Evolutionary conservation across 2,888 invertebrate genomes (phyloP).

Genomic region (Epinotia brunnichana): DNA sequence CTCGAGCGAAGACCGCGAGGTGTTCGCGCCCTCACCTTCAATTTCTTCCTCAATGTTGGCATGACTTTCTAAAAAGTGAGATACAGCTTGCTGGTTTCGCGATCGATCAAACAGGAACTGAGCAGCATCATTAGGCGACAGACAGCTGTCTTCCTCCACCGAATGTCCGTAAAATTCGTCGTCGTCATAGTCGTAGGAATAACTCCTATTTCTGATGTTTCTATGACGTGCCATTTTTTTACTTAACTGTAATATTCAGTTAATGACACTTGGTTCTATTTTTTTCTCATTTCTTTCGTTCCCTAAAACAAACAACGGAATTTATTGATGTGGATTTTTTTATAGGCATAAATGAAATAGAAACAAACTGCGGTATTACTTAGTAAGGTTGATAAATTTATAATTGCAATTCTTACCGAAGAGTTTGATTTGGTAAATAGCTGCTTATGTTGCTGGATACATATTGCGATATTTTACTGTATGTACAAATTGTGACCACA

Average conservation of each 20-base stretch:
- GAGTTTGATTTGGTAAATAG: slow-evolving; percentile 1
- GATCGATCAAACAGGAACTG: slow-evolving; percentile 94
- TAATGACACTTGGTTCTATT: slow-evolving; percentile 9
- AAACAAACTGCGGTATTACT: background rate
- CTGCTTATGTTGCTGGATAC: slow-evolving; percentile 19
- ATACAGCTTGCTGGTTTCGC: slow-evolving; percentile 88
- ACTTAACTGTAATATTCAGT: slow-evolving; percentile 3
- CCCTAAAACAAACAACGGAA: slow-evolving; percentile 19
- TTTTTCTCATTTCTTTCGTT: background rate
- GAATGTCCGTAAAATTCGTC: slow-evolving; percentile 97
- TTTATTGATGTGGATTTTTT: slow-evolving; percentile 2
- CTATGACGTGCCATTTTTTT: slow-evolving; percentile 92
- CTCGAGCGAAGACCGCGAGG: slow-evolving; percentile 56
- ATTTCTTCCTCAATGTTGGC: slow-evolving; percentile 88
- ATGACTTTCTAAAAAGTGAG: slow-evolving; percentile 89
- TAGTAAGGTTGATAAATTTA: background rate
- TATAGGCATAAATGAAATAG: background rate
- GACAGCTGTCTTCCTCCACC: slow-evolving; percentile 95
- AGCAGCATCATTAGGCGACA: slow-evolving; percentile 93
- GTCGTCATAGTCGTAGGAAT: slow-evolving; percentile 95
- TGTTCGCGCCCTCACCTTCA: slow-evolving; percentile 73
- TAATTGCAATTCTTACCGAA: slow-evolving; percentile 12
- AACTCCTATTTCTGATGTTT: slow-evolving; percentile 92
- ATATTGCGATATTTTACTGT: slow-evolving; percentile 16
- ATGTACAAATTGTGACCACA: slow-evolving; percentile 18